Evolutionary conservation across 2,888 invertebrate genomes (phyloP).

Genomic region (Chromoteleia sp.): DNA sequence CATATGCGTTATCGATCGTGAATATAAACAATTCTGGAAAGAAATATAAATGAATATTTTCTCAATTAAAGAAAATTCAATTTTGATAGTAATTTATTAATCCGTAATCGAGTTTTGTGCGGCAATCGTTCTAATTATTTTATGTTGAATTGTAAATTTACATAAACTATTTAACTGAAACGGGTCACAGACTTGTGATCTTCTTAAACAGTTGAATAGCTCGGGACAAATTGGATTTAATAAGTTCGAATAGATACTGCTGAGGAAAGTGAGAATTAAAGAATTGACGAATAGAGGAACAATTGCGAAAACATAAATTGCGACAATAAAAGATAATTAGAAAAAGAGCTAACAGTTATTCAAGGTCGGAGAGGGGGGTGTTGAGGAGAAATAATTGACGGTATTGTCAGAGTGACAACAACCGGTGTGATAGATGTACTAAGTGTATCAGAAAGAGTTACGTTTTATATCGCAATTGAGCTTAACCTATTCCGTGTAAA

Average conservation of each 20-base stretch:
- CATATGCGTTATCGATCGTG: too few species aligned
- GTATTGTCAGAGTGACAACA: conserved; percentile 9
- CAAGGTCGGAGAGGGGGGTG: conserved; percentile 7
- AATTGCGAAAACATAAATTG: conserved; percentile 14
- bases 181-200: background rate
- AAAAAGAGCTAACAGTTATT: conserved; percentile 6
- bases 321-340: conserved; percentile 29
- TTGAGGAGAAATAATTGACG: conserved; percentile 26
- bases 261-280: conserved; percentile 10
- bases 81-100: too few species aligned
- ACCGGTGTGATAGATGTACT: background rate
- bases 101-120: too few species aligned
- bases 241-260: background rate
- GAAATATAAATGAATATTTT: too few species aligned
- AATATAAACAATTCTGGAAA: too few species aligned
- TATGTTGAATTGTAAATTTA: background rate
- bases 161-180: background rate
- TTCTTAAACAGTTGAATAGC: background rate
- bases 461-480: conserved; percentile 19
- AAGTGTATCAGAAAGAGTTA: conserved; percentile 13
- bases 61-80: too few species aligned
- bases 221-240: conserved; percentile 12
- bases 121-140: too few species aligned
- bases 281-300: conserved; percentile 19
- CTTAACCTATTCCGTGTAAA: too few species aligned